These are phyloP conservation scores for Desoria tigrina DNA, from an alignment of 2,888 invertebrate species.

Conservation along the genomic window DNA sequence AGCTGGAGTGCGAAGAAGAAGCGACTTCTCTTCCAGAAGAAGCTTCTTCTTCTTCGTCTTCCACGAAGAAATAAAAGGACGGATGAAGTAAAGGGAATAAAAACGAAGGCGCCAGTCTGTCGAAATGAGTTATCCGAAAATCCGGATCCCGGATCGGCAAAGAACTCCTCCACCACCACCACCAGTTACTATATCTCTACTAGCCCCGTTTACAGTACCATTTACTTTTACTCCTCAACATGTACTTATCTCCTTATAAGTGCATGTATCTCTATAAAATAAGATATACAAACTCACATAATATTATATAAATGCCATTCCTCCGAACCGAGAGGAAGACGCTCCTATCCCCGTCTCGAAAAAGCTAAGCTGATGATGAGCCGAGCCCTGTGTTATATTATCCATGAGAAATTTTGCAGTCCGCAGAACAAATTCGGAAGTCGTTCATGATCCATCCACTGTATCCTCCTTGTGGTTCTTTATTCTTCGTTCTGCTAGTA, in stretches of 20 bases:
- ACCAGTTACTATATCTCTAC: too few species aligned
- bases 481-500: conserved; percentile 2
- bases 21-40: conserved; percentile 24
- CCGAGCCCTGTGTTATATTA: conserved; percentile 16
- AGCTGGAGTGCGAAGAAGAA: conserved; percentile 36
- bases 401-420: conserved; percentile 38
- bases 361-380: conserved; percentile 15
- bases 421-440: conserved; percentile 45
- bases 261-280: too few species aligned
- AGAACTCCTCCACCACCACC: too few species aligned
- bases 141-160: conserved; percentile 47
- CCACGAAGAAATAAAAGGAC: conserved; percentile 36
- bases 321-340: too few species aligned
- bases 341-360: too few species aligned
- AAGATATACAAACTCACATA: too few species aligned
- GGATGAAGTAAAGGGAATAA: conserved; percentile 47
- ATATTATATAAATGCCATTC: too few species aligned
- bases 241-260: too few species aligned
- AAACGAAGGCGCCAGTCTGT: conserved; percentile 53
- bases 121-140: conserved; percentile 54
- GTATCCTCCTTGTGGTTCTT: conserved; percentile 33
- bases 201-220: too few species aligned
- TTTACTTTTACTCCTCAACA: too few species aligned
- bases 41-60: conserved; percentile 32
- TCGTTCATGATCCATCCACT: conserved; percentile 42